These are phyloP conservation scores for Hypercompe scribonia DNA, from an alignment of 2,888 invertebrate species.

Conservation along the genomic window DNA sequence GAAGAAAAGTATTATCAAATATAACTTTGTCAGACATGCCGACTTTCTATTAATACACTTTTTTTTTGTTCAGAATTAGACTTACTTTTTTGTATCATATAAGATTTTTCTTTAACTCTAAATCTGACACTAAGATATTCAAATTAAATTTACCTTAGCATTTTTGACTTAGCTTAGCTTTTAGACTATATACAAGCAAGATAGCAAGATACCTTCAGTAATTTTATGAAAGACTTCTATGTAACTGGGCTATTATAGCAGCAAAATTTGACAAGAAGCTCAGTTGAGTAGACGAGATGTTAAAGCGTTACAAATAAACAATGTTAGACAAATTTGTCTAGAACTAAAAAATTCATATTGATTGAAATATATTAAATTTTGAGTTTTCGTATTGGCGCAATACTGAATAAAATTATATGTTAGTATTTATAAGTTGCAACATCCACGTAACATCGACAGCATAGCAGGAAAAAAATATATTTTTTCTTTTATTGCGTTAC, in stretches of 20 bases:
- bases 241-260: too few species aligned
- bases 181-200: too few species aligned
- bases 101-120: neutral
- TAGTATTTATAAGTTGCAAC: constrained; percentile 7
- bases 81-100: neutral
- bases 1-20: neutral
- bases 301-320: too few species aligned
- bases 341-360: neutral
- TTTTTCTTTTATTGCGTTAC: constrained; percentile 34
- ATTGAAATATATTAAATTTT: neutral
- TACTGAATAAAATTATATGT: neutral
- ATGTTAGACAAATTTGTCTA: neutral
- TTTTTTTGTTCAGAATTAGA: neutral
- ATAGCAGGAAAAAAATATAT: constrained; percentile 7
- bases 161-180: too few species aligned
- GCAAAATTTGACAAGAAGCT: too few species aligned
- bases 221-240: too few species aligned
- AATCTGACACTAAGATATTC: neutral
- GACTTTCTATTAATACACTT: neutral
- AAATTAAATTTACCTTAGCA: too few species aligned
- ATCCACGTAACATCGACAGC: constrained; percentile 4
- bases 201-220: too few species aligned
- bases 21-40: neutral
- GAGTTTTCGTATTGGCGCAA: neutral
- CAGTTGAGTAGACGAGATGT: too few species aligned